Evolutionary conservation across 2,888 invertebrate genomes (phyloP).

Genomic region (Patella pellucida): DNA sequence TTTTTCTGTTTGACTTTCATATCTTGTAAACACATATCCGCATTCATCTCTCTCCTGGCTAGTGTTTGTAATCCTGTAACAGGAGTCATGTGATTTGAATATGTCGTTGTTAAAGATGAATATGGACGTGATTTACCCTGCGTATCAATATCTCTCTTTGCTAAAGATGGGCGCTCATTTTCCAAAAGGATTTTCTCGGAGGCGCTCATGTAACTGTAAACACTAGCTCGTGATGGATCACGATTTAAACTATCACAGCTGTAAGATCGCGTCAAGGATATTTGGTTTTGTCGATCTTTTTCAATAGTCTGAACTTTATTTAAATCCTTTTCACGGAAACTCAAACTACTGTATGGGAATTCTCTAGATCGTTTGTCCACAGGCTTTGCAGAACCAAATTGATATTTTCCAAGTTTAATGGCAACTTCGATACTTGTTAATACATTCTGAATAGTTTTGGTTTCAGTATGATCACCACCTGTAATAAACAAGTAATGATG

Average conservation of each 20-base stretch:
- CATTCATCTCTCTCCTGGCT: background rate
- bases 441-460: conserved; percentile 45
- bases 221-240: conserved; percentile 24
- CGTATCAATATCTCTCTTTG: background rate
- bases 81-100: background rate
- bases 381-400: conserved; percentile 42
- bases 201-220: conserved; percentile 26
- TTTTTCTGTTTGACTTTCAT: background rate
- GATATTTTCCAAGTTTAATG: conserved; percentile 50
- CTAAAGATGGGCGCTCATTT: background rate
- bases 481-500: conserved; percentile 15
- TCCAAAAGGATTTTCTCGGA: conserved; percentile 30
- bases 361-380: conserved; percentile 42
- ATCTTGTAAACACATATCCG: background rate
- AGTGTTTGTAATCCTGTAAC: background rate
- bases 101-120: background rate
- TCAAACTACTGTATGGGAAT: conserved; percentile 52
- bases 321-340: conserved; percentile 55
- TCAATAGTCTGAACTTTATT: conserved; percentile 29
- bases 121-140: background rate
- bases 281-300: background rate
- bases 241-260: conserved; percentile 27
- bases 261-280: conserved; percentile 18
- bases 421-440: conserved; percentile 54
- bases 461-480: conserved; percentile 57